Base-by-base conservation (phyloP, 2,888 invertebrate species). In the Ectobius pallidus region DNA sequence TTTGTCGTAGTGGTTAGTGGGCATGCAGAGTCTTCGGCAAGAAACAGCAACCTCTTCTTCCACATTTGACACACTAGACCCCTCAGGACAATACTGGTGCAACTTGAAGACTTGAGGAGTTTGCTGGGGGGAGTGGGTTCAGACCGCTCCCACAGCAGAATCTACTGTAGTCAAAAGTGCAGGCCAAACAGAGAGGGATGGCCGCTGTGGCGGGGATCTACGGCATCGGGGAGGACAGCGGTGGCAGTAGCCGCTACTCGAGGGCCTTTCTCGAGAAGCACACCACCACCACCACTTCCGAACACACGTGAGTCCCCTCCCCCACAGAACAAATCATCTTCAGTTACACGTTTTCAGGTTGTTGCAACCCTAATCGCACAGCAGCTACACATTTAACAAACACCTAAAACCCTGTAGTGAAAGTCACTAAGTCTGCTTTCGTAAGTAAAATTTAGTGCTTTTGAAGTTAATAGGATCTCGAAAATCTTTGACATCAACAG, bases 131-230 rank as follows among this genome's bases (percentile, higher is more conserved):
- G 14, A 14, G 58, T 16, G 16, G 27, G 58, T n/a, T 2, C 4
- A n/a, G 6, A 30, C 16, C 27, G 25, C 18, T 58, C 58, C 30
- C 30, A 11, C 16, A n/a, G n/a, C 32, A 30, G 7, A 46, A 11
- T 4, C 46, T 46, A 52, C 22, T n/a, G n/a, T 42, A 20, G 3
- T n/a, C 65, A 42, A 61, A 46, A 44, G 27, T 65, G 65, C 25
- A 44, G 46, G 46, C 65, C 18, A 42, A 46, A 65, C 25, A 65
- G 65, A 65, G 61, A 55, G 62, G 73, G 20, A 76, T 76, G 76
- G 76, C 76, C 67, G 91, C 92, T 78, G 92, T 92, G 81, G 92
- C 92, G 79, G 92, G 92, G 81, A 88, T 92, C 74, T 92, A 92
- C 82, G 92, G 92, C 79, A 88, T 92, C 81, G 91, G 92, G 81